These are phyloP conservation scores for Conomelus anceps DNA, from an alignment of 2,888 invertebrate species.

Conservation along the genomic window DNA sequence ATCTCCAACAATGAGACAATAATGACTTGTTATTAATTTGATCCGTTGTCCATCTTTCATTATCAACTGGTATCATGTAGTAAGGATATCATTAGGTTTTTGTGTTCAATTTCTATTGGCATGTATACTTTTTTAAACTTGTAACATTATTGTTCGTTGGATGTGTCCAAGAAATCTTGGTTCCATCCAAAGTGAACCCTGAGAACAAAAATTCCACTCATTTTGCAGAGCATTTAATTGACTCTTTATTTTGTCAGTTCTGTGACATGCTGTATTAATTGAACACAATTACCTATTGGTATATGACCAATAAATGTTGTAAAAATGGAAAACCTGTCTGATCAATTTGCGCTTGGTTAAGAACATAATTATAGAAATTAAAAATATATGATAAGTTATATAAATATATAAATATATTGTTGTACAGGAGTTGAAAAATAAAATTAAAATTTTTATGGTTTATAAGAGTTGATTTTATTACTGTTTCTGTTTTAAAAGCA, in stretches of 20 bases:
- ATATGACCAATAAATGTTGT: background rate
- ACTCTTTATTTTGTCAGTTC: too few species aligned
- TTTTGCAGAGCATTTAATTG: too few species aligned
- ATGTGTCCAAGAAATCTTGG: too few species aligned
- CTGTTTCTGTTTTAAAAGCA: too few species aligned
- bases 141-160: too few species aligned
- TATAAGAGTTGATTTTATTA: background rate
- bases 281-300: background rate
- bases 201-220: too few species aligned
- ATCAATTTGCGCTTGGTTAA: background rate
- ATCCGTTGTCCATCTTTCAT: background rate
- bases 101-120: background rate
- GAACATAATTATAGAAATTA: background rate
- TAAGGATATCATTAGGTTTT: background rate
- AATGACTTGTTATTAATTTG: too few species aligned
- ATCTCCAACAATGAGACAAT: background rate
- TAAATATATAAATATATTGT: background rate
- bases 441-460: background rate
- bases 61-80: background rate
- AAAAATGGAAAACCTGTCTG: background rate
- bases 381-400: background rate
- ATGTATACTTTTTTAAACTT: background rate
- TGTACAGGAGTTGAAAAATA: background rate
- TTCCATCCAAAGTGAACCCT: too few species aligned
- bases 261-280: background rate